Conservation (phyloP, 2,888 invertebrate species). For the Agriotes lineatus region DNA sequence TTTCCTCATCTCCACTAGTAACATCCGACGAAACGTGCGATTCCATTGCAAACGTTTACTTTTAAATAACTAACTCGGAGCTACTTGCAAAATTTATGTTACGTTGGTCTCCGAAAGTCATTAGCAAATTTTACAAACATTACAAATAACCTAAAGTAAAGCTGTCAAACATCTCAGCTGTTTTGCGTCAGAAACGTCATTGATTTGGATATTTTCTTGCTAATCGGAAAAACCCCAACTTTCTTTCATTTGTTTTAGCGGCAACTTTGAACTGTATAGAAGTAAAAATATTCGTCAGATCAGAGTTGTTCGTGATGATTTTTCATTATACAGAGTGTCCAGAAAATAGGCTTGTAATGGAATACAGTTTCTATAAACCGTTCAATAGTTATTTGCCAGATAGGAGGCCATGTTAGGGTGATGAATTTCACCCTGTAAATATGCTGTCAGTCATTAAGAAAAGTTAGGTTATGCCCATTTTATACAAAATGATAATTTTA, state of each 20-base stretch:
- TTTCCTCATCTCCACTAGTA: constrained; percentile 58
- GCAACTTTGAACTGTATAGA: background rate
- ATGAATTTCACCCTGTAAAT: too few species aligned
- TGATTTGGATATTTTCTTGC: background rate
- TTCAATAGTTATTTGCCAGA: too few species aligned
- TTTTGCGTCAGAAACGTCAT: constrained; percentile 3
- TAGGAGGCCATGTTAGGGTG: too few species aligned
- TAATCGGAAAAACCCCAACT: background rate
- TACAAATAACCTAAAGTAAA: constrained; percentile 5
- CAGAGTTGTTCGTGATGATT: too few species aligned
- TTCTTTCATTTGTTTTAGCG: too few species aligned
- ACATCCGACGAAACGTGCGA: constrained; percentile 53
- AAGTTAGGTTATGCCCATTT: too few species aligned
- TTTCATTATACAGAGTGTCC: too few species aligned
- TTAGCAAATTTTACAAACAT: background rate
- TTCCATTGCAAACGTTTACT: constrained; percentile 53
- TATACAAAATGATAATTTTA: too few species aligned
- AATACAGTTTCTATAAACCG: too few species aligned
- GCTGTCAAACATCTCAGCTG: constrained; percentile 14
- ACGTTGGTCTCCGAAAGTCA: background rate
- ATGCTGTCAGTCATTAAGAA: too few species aligned
- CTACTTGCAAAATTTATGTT: background rate
- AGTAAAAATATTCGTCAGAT: background rate
- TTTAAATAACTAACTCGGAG: background rate
- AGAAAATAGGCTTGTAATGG: too few species aligned